A percentile compares a stretch with the other conserved stretches of the same genome.
Conservation (phyloP, 2,888 invertebrate genomes). For the Camptogramma bilineatum region DNA sequence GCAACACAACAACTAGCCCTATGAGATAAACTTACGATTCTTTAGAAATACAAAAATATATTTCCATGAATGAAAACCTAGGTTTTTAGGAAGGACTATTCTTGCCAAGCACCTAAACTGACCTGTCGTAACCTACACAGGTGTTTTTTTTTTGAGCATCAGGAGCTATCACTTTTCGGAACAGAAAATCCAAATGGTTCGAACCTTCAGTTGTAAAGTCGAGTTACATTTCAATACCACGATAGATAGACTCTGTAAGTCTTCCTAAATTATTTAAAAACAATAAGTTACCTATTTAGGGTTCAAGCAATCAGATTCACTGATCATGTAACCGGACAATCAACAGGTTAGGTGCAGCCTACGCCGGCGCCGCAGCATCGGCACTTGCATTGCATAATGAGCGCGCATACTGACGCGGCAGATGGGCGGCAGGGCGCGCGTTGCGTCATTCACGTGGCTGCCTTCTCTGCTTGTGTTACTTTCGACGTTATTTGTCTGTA, state of each 20-base stretch:
- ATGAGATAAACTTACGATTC: not conserved
- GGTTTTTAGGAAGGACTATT: no score
- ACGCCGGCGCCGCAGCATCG: not conserved
- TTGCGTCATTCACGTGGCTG: not conserved
- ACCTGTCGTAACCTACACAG: no score
- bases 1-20: no score
- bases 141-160: no score
- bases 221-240: no score
- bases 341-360: not conserved
- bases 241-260: no score
- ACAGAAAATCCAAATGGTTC: no score
- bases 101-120: no score
- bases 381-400: not conserved
- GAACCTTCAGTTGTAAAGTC: no score
- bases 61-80: no score
- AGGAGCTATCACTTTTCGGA: no score
- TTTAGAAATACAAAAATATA: not conserved
- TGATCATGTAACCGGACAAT: not conserved
- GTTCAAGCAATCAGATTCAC: not conserved
- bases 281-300: not conserved
- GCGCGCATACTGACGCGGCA: not conserved
- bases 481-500: not conserved
- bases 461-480: not conserved
- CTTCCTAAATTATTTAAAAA: no score
- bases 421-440: not conserved